Base-by-base conservation (phyloP, 92 coral and sea anemone species). In the Plumapathes pennacea region DNA sequence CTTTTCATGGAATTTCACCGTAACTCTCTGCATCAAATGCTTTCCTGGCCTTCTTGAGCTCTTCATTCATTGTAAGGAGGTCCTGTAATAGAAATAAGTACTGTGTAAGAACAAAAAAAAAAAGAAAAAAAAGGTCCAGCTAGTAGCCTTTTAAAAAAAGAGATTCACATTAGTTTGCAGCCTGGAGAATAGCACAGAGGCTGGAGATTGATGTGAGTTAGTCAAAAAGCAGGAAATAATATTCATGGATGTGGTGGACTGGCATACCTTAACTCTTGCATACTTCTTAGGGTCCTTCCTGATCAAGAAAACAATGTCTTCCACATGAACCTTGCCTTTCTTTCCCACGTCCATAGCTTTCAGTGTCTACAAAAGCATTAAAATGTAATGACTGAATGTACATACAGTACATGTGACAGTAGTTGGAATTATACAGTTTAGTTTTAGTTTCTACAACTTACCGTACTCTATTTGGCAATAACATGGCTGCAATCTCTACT, bases 21-120 rank as follows among this genome's bases (percentile, higher is more conserved):
- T 92, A 92, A 46, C 98, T 92, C 67, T 92, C 98, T 38, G 98
- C 98, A 77, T 92, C 98, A 81, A 92, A 92, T 0, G 98, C 98
- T 48, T 92, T 91, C 32, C 98, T 80, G 13, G 98, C 98, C 51
- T 92, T 92, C 76, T 92, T 92, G 4, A 92, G 74, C 64, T 92
- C 98, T 46, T 92, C 98, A 70, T 92, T 92, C 98, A 92, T 92
- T 15, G 98, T 92, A 51, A 92, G 67, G 19, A 92, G 80, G 58
- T 92, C 98, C 98, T 92, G 20, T 17, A 53, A 38, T 41, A 25
- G 17, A 45, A 47, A 13, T 28, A 12, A 22, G 21, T 33, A 65
- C 12, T 24, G 3, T 34, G 3, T 4, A 18, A 5, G 34, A 2
- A 2, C 4, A 33, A 39, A 20, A 5, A 64, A 5, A 39, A 2